Base-by-base conservation (phyloP, 2,797 vertebrate species). In the Aselliscus stoliczkanus region DNA sequence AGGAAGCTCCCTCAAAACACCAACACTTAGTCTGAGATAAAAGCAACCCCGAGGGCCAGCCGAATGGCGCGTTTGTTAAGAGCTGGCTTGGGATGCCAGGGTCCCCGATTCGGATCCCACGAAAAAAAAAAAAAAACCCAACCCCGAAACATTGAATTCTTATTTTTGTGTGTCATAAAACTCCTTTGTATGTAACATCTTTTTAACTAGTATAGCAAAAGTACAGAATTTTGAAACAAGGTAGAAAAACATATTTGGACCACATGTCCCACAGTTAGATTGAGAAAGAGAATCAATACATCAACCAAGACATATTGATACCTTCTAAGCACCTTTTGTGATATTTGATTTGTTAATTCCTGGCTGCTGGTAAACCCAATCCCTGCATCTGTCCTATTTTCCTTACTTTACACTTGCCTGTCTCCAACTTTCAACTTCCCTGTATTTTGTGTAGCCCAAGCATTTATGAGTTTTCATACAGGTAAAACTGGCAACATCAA, bases 151-250 rank as follows among this genome's bases (percentile, higher is more conserved):
- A 7, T 1, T 20, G 34, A 69, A 47, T 42, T 87, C 42, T 42
- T 42, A 42, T 42, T 42, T 9, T 42, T 42, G 6, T 27, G 31
- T 87, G 47, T 72, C 72, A 42, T 37, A 89, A 79, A 29, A 37
- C 93, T 87, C n/a, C 69, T 93, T 65, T 90, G 50, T 31, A 44
- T 29, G 44, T 79, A 44, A 25, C 21, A 83, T 73, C 37, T 73
- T 92, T 95, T 70, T 60, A 79, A 58, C 50, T 77, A 52, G 65
- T 85, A 17, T n/a, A 92, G 25, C 87, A 82, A 90, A 92, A 27
- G 39, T 73, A 14, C 29, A 83, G 64, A 73, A 79, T 89, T 94
- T 87, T 92, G 37, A 90, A 37, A 83, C 39, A 76, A 60, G 29
- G 31, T 56, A 79, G 67, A 37, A 85, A 37, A 65, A 23, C 21